Percentiles rank a stretch among this genome's conserved stretches.
Evolutionary conservation across 2,797 vertebrate genomes (phyloP).

Genomic region (Lepidocolaptes lacrymiger): DNA sequence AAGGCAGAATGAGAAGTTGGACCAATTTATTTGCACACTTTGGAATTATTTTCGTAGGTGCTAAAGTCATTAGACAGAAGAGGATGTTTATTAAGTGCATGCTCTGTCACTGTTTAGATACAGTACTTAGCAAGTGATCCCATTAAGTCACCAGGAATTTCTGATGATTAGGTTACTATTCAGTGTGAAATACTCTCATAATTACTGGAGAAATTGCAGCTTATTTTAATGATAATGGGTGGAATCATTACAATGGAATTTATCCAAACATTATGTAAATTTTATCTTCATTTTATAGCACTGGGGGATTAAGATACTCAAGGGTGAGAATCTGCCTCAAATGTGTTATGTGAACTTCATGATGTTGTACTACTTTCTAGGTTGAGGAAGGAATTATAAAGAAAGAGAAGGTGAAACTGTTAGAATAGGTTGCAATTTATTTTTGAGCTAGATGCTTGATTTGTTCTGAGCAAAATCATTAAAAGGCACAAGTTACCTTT

Average conservation of each 20-base stretch:
- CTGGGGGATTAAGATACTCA: not conserved
- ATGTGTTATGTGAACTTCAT: not conserved
- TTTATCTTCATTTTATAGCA: not conserved
- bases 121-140: not conserved
- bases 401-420: not conserved
- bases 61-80: not conserved
- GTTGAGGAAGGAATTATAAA: not conserved
- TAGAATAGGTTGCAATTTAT: not conserved
- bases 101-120: not conserved
- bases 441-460: not conserved
- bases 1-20: not conserved
- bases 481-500: not conserved
- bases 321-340: not conserved
- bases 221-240: not conserved
- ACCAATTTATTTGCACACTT: not conserved
- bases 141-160: not conserved
- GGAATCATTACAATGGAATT: not conserved
- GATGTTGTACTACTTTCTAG: not conserved
- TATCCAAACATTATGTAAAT: not conserved
- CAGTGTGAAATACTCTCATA: not conserved
- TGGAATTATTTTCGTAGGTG: not conserved
- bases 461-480: not conserved
- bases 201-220: not conserved
- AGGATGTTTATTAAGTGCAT: not conserved
- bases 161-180: not conserved